phyloP scores from a whole-genome alignment of 2,797 vertebrate species.

The Lutjanus campechanus region DNA sequence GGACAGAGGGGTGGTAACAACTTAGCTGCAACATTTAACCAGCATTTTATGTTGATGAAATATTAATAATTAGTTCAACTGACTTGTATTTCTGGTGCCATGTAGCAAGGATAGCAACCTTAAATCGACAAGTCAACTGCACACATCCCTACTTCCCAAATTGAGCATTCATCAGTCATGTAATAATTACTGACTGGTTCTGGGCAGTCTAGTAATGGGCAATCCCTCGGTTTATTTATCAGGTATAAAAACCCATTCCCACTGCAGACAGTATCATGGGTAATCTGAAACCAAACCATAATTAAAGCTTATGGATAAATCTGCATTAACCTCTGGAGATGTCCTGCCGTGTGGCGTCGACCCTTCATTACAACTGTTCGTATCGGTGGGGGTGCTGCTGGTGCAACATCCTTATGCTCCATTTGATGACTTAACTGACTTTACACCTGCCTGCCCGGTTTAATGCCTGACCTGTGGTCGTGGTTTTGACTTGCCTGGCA shows the following conservation, averaged over 20 bases:
- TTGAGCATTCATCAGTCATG: neutral
- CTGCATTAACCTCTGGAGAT: conserved; percentile 15
- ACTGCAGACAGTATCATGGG: conserved; percentile 5
- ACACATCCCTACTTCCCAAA: neutral
- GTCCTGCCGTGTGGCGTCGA: neutral
- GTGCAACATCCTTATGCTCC: conserved; percentile 8
- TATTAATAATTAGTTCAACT: too few species aligned
- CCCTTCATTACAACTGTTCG: neutral
- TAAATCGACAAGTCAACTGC: too few species aligned
- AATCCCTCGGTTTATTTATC: neutral
- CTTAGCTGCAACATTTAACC: too few species aligned
- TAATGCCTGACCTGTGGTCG: conserved; percentile 17
- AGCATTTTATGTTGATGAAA: too few species aligned
- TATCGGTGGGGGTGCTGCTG: neutral
- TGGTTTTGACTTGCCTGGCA: conserved; percentile 20
- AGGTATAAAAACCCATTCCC: neutral
- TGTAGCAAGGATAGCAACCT: too few species aligned
- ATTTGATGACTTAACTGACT: conserved; percentile 6
- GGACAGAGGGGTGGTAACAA: too few species aligned
- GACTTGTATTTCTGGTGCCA: too few species aligned
- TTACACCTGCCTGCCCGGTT: conserved; percentile 13
- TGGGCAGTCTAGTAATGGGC: too few species aligned
- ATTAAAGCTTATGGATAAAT: conserved; percentile 23
- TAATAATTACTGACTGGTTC: neutral
- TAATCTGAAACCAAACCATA: conserved; percentile 45